Evolutionary conservation across 1,140 invertebrate genomes (phyloP).

Genomic region (Drosophila albomicans): DNA sequence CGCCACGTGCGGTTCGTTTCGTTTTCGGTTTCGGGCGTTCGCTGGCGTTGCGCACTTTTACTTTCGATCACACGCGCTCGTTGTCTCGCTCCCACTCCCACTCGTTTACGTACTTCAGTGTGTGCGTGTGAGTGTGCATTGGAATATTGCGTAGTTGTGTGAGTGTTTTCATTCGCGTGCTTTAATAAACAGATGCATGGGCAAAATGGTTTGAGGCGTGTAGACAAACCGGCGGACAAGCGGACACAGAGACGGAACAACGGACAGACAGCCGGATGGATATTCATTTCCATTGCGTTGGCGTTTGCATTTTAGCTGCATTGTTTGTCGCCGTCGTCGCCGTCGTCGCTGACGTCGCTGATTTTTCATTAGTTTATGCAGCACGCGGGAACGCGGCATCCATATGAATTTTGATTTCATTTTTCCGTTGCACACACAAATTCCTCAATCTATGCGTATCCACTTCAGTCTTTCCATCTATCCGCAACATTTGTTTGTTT

Average conservation of each 20-base stretch:
- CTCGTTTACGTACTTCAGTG: constrained; percentile 26
- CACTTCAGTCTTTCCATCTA: not conserved
- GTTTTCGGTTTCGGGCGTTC: constrained; percentile 56
- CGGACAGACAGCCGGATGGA: constrained; percentile 3
- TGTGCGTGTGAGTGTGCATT: constrained; percentile 30
- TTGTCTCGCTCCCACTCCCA: not conserved
- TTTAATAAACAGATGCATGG: constrained; percentile 43
- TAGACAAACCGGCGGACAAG: constrained; percentile 13
- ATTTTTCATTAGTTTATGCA: constrained; percentile 54
- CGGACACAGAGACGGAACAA: not conserved
- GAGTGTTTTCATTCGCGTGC: constrained; percentile 45
- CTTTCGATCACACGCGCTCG: not conserved
- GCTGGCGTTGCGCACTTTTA: constrained; percentile 13
- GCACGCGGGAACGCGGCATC: constrained; percentile 36
- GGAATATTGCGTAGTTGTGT: constrained; percentile 29
- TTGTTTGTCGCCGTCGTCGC: constrained; percentile 11
- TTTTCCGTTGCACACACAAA: constrained; percentile 14
- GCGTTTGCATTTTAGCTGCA: constrained; percentile 44
- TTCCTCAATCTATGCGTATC: constrained; percentile 15
- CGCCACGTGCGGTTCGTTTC: constrained; percentile 70
- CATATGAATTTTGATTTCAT: constrained; percentile 42
- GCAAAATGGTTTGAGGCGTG: constrained; percentile 11
- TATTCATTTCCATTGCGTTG: constrained; percentile 51
- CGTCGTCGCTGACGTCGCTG: constrained; percentile 13
- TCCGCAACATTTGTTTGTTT: constrained; percentile 21